These are phyloP conservation scores for Apantesis nais DNA, from an alignment of 2,888 invertebrate genomes.

Conservation along the genomic window DNA sequence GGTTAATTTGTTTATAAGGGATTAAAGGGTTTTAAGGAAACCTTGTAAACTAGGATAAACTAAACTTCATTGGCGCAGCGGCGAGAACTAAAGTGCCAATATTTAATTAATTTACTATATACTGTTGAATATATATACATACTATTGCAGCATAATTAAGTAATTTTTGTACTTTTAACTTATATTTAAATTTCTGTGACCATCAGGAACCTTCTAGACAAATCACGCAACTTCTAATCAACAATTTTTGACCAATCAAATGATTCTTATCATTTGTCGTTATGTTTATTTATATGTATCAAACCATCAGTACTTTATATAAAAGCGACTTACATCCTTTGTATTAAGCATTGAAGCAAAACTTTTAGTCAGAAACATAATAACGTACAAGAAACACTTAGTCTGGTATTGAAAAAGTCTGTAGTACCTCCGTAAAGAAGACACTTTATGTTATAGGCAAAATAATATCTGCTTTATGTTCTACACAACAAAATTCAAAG, in stretches of 20 bases:
- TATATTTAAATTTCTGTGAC: not conserved
- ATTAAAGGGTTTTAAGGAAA: not conserved
- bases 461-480: not conserved
- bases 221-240: not conserved
- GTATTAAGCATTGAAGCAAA: not conserved
- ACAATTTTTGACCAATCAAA: not conserved
- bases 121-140: not conserved
- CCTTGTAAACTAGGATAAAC: not conserved
- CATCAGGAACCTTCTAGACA: not conserved
- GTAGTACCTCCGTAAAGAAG: not conserved
- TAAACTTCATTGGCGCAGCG: not conserved
- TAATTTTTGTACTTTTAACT: not conserved
- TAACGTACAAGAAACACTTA: not conserved
- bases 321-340: not conserved
- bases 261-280: not conserved
- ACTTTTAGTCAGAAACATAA: not conserved
- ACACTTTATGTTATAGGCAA: not conserved
- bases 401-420: not conserved
- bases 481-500: not conserved
- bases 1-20: not conserved
- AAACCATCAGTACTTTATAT: not conserved
- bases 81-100: not conserved
- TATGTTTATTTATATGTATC: not conserved
- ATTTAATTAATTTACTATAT: not conserved
- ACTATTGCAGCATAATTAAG: not conserved